These are phyloP conservation scores for Rhynchomys soricoides DNA, from an alignment of 2,113 vertebrate species.

Conservation along the genomic window DNA sequence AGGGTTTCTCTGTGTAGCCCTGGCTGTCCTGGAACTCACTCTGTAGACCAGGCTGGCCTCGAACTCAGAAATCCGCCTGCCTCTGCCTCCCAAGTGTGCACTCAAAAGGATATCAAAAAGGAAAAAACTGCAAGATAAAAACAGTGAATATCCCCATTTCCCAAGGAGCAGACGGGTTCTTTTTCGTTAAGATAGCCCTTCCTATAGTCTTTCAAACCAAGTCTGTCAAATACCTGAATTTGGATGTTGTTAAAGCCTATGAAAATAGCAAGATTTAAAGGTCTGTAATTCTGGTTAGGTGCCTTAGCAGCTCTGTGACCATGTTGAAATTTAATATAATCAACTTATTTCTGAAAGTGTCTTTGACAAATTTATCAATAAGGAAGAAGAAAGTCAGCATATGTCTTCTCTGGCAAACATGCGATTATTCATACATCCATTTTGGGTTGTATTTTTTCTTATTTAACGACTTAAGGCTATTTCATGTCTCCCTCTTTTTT, in stretches of 20 bases:
- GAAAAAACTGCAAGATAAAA: not conserved
- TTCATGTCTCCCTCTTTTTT: not conserved
- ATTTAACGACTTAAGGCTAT: not conserved
- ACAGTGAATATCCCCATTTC: not conserved
- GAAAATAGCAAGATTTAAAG: slow-evolving; percentile 39
- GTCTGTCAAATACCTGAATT: not conserved
- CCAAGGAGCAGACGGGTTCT: slow-evolving; percentile 32
- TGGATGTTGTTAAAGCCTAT: not conserved
- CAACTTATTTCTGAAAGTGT: slow-evolving; percentile 23
- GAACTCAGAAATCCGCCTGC: too few species aligned
- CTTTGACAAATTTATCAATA: slow-evolving; percentile 44
- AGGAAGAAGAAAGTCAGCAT: not conserved
- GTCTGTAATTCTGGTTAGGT: not conserved
- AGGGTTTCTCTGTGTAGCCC: too few species aligned
- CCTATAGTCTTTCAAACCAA: not conserved
- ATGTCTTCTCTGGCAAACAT: slow-evolving; percentile 11
- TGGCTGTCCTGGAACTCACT: too few species aligned
- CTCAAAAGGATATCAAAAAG: not conserved
- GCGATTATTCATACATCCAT: not conserved
- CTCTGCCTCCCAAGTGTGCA: too few species aligned
- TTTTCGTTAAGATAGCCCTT: slow-evolving; percentile 14
- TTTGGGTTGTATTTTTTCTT: slow-evolving; percentile 17
- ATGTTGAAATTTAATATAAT: slow-evolving; percentile 42
- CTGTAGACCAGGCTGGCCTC: too few species aligned
- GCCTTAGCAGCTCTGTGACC: not conserved